Evolutionary conservation across 2,888 invertebrate species (phyloP).

Genomic region (Vandiemenella viatica): DNA sequence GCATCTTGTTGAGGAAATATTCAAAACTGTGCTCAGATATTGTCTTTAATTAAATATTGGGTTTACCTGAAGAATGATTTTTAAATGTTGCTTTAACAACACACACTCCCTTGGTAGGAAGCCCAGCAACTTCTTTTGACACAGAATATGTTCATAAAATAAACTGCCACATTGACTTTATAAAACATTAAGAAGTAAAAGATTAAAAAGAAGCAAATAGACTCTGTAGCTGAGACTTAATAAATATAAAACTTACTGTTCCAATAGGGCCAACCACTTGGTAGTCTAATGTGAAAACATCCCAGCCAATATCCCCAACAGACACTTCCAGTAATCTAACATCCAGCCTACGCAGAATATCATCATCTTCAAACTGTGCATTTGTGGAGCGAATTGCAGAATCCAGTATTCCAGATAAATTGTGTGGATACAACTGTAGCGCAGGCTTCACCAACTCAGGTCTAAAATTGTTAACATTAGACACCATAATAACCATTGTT

Average conservation of each 20-base stretch:
- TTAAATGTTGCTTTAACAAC: too few species aligned
- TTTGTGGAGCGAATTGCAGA: slow-evolving; percentile 81
- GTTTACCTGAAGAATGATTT: too few species aligned
- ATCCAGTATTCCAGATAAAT: slow-evolving; percentile 70
- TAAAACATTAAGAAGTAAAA: too few species aligned
- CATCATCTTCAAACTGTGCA: slow-evolving; percentile 84
- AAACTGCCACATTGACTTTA: too few species aligned
- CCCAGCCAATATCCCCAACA: slow-evolving; percentile 72
- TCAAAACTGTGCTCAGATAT: too few species aligned
- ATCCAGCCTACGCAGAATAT: slow-evolving; percentile 75
- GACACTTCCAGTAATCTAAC: slow-evolving; percentile 52
- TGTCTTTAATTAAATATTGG: too few species aligned
- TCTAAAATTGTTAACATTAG: slow-evolving; percentile 42
- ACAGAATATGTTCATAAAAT: too few species aligned
- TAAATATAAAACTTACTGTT: slow-evolving; percentile 54
- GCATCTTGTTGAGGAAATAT: too few species aligned
- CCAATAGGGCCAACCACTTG: slow-evolving; percentile 78
- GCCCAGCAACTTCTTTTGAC: too few species aligned
- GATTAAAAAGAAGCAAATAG: too few species aligned
- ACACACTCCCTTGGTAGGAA: too few species aligned
- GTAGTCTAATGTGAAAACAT: slow-evolving; percentile 76
- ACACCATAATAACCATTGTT: slow-evolving; percentile 15
- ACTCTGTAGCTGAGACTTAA: too few species aligned
- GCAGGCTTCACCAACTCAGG: slow-evolving; percentile 80
- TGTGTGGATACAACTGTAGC: slow-evolving; percentile 71